Evolutionary conservation across 1,140 invertebrate species (phyloP).

Genomic region (Drosophila busckii): DNA sequence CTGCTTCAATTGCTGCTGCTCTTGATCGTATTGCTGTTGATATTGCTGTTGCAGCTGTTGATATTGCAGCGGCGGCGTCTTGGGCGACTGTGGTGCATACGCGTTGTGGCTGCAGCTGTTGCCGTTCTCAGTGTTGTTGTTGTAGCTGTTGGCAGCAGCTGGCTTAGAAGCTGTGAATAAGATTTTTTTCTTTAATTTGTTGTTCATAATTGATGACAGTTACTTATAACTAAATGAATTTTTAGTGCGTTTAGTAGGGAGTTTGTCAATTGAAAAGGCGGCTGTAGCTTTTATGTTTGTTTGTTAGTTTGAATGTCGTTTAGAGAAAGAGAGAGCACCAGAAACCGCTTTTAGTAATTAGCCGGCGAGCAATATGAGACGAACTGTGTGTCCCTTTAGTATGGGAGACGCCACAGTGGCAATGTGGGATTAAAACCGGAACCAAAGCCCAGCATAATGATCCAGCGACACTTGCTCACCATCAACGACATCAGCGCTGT

Average conservation of each 20-base stretch:
- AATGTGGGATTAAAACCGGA: slow-evolving; percentile 20
- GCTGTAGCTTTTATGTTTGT: slow-evolving; percentile 26
- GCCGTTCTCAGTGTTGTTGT: slow-evolving; percentile 10
- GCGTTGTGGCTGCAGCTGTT: slow-evolving; percentile 34
- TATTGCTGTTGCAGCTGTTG: slow-evolving; percentile 21
- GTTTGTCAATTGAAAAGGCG: slow-evolving; percentile 24
- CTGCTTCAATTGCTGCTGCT: slow-evolving; percentile 29
- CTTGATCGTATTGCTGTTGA: slow-evolving; percentile 21
- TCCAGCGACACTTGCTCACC: slow-evolving; percentile 55
- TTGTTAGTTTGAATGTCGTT: slow-evolving; percentile 57
- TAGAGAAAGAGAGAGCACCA: slow-evolving; percentile 68
- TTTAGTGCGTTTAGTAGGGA: slow-evolving; percentile 64
- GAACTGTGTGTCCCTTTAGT: slow-evolving; percentile 33
- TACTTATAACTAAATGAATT: neutral
- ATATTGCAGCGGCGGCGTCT: slow-evolving; percentile 35
- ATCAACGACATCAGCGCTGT: slow-evolving; percentile 61
- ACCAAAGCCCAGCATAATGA: slow-evolving; percentile 29
- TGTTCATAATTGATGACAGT: neutral
- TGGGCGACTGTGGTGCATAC: slow-evolving; percentile 31
- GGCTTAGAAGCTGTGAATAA: slow-evolving; percentile 41
- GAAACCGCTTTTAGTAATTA: slow-evolving; percentile 66
- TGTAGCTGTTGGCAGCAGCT: slow-evolving; percentile 26
- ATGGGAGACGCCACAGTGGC: slow-evolving; percentile 20
- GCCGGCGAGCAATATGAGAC: slow-evolving; percentile 52
- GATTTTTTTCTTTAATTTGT: too few species aligned